A percentile compares a stretch with the other conserved stretches of the same genome.
These are phyloP conservation scores for Xiphophorus hellerii DNA, from an alignment of 2,113 vertebrate species.

Conservation along the genomic window DNA sequence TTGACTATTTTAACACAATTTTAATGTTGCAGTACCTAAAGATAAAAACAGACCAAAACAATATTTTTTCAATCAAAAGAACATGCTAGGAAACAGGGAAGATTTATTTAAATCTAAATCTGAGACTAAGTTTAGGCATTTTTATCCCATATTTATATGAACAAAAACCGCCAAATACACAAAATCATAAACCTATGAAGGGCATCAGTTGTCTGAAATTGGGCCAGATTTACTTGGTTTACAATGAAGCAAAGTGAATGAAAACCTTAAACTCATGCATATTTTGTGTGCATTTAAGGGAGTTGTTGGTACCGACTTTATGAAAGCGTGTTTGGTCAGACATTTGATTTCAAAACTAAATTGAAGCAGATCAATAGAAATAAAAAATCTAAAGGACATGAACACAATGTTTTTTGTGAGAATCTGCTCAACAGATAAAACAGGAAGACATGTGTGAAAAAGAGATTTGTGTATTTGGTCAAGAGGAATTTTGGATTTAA, in stretches of 20 bases:
- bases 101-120: background rate
- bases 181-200: slow-evolving; percentile 42
- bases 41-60: no score
- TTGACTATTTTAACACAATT: background rate
- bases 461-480: no score
- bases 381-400: background rate
- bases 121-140: background rate
- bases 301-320: background rate
- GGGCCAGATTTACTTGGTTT: slow-evolving; percentile 1
- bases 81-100: background rate
- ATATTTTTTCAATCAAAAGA: background rate
- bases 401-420: background rate
- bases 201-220: slow-evolving; percentile 39
- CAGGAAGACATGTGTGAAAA: background rate
- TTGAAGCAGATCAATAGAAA: background rate
- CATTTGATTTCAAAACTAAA: background rate
- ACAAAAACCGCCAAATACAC: background rate
- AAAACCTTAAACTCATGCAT: background rate
- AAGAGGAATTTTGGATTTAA: background rate
- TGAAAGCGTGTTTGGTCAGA: no score
- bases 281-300: background rate
- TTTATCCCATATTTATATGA: background rate
- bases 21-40: background rate
- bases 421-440: background rate
- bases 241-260: background rate